These are phyloP conservation scores for Podarcis siculus DNA, from an alignment of 2,797 vertebrate genomes.

Conservation along the genomic window DNA sequence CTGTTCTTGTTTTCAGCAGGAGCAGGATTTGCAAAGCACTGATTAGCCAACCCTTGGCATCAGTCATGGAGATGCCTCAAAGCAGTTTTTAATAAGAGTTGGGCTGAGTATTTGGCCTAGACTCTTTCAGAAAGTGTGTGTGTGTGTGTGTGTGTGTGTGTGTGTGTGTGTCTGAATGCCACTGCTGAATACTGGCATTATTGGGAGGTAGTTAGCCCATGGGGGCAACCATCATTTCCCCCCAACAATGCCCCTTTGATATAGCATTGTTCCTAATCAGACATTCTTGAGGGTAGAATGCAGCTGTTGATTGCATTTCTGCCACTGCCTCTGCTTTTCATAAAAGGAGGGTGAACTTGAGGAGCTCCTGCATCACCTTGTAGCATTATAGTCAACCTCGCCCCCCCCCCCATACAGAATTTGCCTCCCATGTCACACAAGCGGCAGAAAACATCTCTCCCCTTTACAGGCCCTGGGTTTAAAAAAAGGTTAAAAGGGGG, in stretches of 20 bases:
- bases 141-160: too few relatives aligned
- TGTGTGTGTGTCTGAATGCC: too few relatives aligned
- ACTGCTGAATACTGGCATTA: not conserved
- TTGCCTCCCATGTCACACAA: too few relatives aligned
- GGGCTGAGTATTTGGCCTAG: not conserved
- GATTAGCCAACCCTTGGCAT: too few relatives aligned
- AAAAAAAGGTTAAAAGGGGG: too few relatives aligned
- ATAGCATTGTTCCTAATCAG: not conserved
- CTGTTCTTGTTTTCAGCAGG: too few relatives aligned
- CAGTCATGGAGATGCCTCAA: not conserved
- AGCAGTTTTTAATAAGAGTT: not conserved
- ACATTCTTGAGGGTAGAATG: not conserved
- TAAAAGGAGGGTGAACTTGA: not conserved
- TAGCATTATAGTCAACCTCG: not conserved
- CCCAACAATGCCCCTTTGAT: not conserved
- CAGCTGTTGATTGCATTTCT: not conserved
- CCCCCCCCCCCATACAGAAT: not conserved
- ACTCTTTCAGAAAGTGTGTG: not conserved
- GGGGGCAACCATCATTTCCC: not conserved
- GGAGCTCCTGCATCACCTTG: not conserved
- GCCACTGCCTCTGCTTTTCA: not conserved
- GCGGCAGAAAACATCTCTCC: too few relatives aligned
- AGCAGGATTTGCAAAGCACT: too few relatives aligned
- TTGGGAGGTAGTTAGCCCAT: not conserved
- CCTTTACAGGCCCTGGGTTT: too few relatives aligned